Evolutionary conservation across 2,888 invertebrate species (phyloP), one percentile per base, ranked within the genome.

Genomic region (Leucophora obtusa): DNA sequence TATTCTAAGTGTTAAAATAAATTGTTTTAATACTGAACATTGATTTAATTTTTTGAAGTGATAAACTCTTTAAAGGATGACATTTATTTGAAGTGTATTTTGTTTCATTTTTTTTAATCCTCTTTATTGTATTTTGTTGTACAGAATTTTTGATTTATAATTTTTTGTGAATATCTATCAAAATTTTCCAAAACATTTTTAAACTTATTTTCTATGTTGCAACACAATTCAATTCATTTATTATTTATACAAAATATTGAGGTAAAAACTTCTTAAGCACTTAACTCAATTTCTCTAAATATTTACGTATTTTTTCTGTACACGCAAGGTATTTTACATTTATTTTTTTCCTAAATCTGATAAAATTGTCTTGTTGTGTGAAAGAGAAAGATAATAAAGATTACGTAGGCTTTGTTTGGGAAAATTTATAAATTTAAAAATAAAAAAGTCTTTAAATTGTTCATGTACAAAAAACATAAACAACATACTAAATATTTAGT

Each of bases 211-310:
- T 24, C 14, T 38, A 21, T 7, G 3, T 28, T 11, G 11, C 38
- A 35, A 10, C 17, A 11, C 8, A 43, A 43, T 7, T 38, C 21
- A 54, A 54, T 43, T 66, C 66, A 66, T 56, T 66, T 66, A 56
- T 66, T 66, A 66, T 66, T 66, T 56, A 66, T 38, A 43, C 15
- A 66, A 66, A 66, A 66, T 66, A 66, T 66, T 66, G 66, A 66
- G 54, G 38, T 54, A 54, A 38, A 66, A 66, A 66, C 66, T 66
- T 56, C 66, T 56, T 66, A 66, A 66, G 18, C 43, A 66, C 66
- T 56, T 66, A 24, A 54, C 54, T 43, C n/a, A 14, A 47, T 47
- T 47, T 47, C n/a, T 47, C 15, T 14, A n/a, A 47, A 47, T 47
- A 47, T 47, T 47, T 7, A 47, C 43, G n/a, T n/a, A n/a, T 5